A percentile compares a stretch with the other conserved stretches of the same genome.
phyloP scores from a whole-genome alignment of 1,140 invertebrate genomes.

The Atopsyche davidsoni region DNA sequence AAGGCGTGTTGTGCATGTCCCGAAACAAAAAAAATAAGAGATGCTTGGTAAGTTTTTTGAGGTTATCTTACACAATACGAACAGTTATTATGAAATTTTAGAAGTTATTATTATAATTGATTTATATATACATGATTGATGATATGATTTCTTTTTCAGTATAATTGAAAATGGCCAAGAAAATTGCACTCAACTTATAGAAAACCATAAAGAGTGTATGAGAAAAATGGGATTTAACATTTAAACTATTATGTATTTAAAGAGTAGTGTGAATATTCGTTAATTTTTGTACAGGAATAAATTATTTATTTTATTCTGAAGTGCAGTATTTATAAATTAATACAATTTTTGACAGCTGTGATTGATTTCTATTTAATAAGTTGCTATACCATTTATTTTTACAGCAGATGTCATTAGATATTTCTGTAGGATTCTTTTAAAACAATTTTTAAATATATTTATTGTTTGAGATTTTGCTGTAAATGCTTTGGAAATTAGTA shows the following conservation, averaged over 20 bases:
- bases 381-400: no score
- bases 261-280: not conserved
- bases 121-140: slow-evolving; percentile 12
- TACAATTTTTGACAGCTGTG: no score
- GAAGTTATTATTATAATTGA: slow-evolving; percentile 7
- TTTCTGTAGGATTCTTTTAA: no score
- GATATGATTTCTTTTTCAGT: slow-evolving; percentile 57
- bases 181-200: slow-evolving; percentile 83
- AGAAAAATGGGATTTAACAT: slow-evolving; percentile 92
- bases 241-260: slow-evolving; percentile 46
- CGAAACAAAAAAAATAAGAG: slow-evolving; percentile 86
- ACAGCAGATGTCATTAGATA: no score
- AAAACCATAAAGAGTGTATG: slow-evolving; percentile 97
- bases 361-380: no score
- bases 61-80: slow-evolving; percentile 18
- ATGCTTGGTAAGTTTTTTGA: slow-evolving; percentile 71
- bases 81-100: slow-evolving; percentile 16
- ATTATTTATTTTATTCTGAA: not conserved
- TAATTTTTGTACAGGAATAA: no score
- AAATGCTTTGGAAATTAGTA: no score
- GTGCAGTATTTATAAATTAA: not conserved
- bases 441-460: no score
- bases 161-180: slow-evolving; percentile 92
- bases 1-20: slow-evolving; percentile 98
- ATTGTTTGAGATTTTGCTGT: no score